Evolutionary conservation across 2,113 vertebrate species (phyloP), one percentile per base, ranked within the genome.

Genomic region (Labeo catla): DNA sequence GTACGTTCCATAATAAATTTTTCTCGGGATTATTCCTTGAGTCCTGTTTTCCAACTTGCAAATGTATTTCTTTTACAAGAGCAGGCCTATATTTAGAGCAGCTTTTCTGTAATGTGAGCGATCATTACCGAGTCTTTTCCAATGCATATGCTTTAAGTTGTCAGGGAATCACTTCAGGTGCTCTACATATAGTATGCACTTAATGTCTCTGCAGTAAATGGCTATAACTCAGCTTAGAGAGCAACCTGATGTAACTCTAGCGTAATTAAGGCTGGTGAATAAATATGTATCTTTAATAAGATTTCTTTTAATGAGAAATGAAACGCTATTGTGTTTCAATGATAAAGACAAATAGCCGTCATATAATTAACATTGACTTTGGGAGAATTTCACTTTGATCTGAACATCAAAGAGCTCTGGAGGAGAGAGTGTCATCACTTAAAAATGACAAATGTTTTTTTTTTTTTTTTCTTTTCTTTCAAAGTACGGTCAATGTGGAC

Each of bases 1-100:
- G 4, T 9, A 74, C 72, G 79, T 88, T 83, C 34, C 81, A 59
- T 85, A 74, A 73, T 72, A 85, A n/a, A 47, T 59, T 77, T 68
- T 74, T 68, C 66, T 81, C 57, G 34, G 49, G 39, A 73, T 73
- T 23, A 74, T 47, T 76, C 54, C 76, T 86, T 15, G 43, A 66
- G 61, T 81, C 10, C 12, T 83, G 65, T 82, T 82, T 82, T 82
- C 80, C 80, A 54, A 54, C 13, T 70, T 68, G 21, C n/a, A 63
- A 63, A 34, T 68, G 79, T 45, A 11, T 59, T 73, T 76, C 28
- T 72, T 76, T 83, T 54, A 11, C 65, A 39, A 83, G 81, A 70
- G 49, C 15, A 13, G 23, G 68, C 7, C 34, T 73, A 45, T 19
- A 28, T 83, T 73, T 72, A 73, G 66, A 72, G 21, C 4, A 52